These are phyloP conservation scores for Corythornis madagascariensis DNA, from an alignment of 2,113 vertebrate species.

Conservation along the genomic window DNA sequence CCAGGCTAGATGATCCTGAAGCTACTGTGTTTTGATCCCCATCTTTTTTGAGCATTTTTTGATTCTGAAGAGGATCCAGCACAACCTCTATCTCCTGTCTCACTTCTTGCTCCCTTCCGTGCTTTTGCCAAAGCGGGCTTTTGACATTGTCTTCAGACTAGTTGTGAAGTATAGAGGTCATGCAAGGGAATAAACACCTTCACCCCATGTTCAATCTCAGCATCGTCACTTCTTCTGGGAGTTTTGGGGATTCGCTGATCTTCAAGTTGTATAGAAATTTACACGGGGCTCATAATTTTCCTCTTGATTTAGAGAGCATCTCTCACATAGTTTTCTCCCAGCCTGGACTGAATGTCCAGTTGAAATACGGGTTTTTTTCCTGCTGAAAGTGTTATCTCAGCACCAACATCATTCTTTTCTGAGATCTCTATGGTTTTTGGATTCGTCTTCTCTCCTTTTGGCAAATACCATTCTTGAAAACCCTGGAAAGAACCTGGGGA, in stretches of 20 bases:
- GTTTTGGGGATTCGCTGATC: neutral
- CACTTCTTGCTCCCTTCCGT: neutral
- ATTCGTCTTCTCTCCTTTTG: neutral
- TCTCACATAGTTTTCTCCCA: neutral
- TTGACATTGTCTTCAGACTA: neutral
- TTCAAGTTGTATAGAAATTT: neutral
- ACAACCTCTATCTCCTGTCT: neutral
- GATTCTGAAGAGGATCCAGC: neutral
- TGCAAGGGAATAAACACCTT: neutral
- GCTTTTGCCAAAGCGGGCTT: accelerated
- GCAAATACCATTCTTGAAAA: neutral
- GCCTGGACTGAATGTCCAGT: neutral
- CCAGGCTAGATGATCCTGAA: neutral
- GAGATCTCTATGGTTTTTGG: neutral
- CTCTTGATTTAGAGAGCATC: neutral
- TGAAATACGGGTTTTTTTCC: neutral
- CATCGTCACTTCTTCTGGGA: neutral
- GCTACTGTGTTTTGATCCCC: neutral
- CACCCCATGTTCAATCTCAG: neutral
- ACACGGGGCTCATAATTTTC: neutral
- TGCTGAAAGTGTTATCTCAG: neutral
- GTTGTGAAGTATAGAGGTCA: neutral
- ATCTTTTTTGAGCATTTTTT: neutral
- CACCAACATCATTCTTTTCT: neutral
- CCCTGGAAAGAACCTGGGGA: neutral